Evolutionary conservation across 2,797 vertebrate species (phyloP), one percentile per base, ranked within the genome.

Genomic region (Apodemus agrarius): DNA sequence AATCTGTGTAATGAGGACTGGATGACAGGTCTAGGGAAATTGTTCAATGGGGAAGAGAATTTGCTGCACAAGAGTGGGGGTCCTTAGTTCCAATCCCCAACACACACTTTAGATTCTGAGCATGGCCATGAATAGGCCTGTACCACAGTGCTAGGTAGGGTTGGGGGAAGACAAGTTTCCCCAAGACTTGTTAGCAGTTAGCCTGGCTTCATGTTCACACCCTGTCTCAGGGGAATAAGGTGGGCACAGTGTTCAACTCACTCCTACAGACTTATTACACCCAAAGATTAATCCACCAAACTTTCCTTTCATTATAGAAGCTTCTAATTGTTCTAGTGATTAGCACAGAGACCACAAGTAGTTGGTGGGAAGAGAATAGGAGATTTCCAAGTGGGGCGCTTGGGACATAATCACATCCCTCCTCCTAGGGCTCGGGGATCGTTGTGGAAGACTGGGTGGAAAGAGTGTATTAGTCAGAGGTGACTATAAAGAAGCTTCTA

Each of bases 1-100:
- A 46, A 40, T 94, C 90, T 88, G 17, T 52, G 81, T 93, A 84
- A 76, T 46, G 76, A 89, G 22, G 22, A 80, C 34, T 93, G 75
- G 86, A 37, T 61, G 75, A 61, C 83, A 81, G 67, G 49, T 83
- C 67, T 67, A 83, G 5, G 13, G 67, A 86, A 74, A 78, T 2
- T 46, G 31, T n/a, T 65, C 13, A 46, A 21, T 46, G 11, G 34
- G 14, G 21, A 75, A 34, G 22, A 31, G n/a, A 17, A 43, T 40
- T 88, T 75, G 86, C 69, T 86, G 85, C 3, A 40, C 10, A 24
- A 24, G 31, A 16, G 31, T 9, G 4, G 16, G n/a, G 19, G 31
- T 2, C 29, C 46, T 69, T 26, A 69, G 63, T 52, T 52, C 21
- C 0, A 86, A 69, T n/a, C 63, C 46, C 63, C 37, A 17, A 31